Conservation (phyloP, 2,797 vertebrate genomes). For the Coilia nasus region DNA sequence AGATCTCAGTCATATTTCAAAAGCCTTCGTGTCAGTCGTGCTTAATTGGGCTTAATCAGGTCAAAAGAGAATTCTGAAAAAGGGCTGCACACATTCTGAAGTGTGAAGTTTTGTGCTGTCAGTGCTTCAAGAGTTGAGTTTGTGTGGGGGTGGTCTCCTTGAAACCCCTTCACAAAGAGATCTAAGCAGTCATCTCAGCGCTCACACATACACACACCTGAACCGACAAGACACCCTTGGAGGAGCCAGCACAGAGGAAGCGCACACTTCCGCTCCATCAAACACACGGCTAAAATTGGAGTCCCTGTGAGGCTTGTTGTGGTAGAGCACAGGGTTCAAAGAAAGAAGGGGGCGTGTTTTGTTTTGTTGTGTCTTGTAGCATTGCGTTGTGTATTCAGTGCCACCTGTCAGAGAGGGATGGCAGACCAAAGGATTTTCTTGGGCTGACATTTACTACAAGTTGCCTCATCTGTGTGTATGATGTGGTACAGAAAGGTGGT, state of each 20-base stretch:
- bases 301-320: not conserved
- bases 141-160: not conserved
- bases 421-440: not conserved
- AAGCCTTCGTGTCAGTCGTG: not conserved
- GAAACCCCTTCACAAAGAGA: not conserved
- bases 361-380: not conserved
- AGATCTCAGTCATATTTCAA: not conserved
- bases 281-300: constrained; percentile 10
- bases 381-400: not conserved
- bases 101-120: not conserved
- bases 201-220: not conserved
- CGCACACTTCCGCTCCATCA: not conserved
- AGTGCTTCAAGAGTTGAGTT: not conserved
- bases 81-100: not conserved
- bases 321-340: not conserved
- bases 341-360: not conserved
- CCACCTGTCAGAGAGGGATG: not conserved
- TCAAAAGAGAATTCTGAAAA: not conserved
- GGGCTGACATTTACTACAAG: not conserved
- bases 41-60: not conserved
- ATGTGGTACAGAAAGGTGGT: not conserved
- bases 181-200: not conserved
- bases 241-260: not conserved
- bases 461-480: not conserved
- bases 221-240: not conserved